Evolutionary conservation across 2,113 vertebrate species (phyloP), one percentile per base, ranked within the genome.

Genomic region (Cochlearius cochlearius): DNA sequence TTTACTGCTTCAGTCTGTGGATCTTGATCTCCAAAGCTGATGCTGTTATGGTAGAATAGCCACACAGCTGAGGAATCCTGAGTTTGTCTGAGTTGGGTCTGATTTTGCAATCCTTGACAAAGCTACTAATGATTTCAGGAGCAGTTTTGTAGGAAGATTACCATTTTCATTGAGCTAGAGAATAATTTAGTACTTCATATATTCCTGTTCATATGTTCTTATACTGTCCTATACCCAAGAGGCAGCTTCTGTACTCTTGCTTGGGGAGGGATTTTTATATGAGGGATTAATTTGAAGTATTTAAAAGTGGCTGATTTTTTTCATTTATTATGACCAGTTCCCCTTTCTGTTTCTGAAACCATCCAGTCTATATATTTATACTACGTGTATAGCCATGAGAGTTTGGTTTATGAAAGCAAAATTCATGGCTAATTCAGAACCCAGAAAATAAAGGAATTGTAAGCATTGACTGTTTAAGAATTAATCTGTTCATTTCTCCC

Each of bases 401-500:
- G 38, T 63, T 67, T 92, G 76, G 64, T 59, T 93, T 88, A 69
- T 84, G 72, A 86, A 96, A 86, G 59, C 76, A 80, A 88, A 96
- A 83, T 62, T 91, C 60, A 38, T 89, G 67, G 64, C 68, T 92
- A 77, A 94, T 91, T 91, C 72, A 81, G 64, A 95, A 95, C 60
- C 39, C 87, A 95, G 84, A 89, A 91, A 96, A 97, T 96, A 96
- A 97, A 96, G 56, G 64, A 94, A 78, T 94, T 95, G 26, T 88
- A 63, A 77, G 74, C 90, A 90, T 86, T 93, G 62, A 90, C 74
- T 88, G 45, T 75, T 94, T 83, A 91, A 81, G 86, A 96, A 94
- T 74, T 53, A 76, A 94, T 97, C 52, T 96, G 60, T 94, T 96
- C 15, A 67, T 91, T 95, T 95, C 15, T 94, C 32, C 32, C 19